phyloP scores from a whole-genome alignment of 2,113 vertebrate species.

The Seriola rivoliana region DNA sequence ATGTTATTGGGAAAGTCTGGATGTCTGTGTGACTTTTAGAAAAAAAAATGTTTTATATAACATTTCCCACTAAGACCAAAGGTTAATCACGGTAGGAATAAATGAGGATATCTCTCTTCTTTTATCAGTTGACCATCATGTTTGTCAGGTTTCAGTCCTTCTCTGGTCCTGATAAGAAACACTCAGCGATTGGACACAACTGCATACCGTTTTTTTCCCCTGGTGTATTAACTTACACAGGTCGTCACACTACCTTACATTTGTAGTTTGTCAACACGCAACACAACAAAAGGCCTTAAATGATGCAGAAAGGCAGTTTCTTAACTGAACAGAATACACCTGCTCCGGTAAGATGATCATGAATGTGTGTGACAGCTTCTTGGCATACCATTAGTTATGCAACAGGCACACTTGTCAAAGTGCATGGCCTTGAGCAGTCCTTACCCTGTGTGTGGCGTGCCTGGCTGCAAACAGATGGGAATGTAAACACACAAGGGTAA shows the following conservation, averaged over 20 bases:
- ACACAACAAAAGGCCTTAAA: background rate
- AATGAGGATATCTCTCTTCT: background rate
- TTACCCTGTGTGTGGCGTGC: constrained; percentile 61
- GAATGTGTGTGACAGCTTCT: constrained; percentile 15
- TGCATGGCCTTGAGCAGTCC: constrained; percentile 51
- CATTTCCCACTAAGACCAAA: background rate
- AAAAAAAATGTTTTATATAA: constrained; percentile 22
- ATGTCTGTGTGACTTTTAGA: background rate
- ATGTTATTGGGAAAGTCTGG: too few relatives aligned
- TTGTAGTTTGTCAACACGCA: background rate
- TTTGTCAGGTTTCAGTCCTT: background rate
- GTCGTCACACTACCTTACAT: background rate
- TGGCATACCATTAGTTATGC: constrained; percentile 42
- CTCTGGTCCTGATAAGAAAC: constrained; percentile 13
- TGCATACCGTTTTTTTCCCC: background rate
- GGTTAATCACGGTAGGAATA: background rate
- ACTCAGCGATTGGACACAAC: background rate
- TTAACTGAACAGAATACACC: constrained; percentile 12
- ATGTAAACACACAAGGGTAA: constrained; percentile 67
- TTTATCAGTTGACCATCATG: constrained; percentile 36
- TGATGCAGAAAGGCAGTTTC: constrained; percentile 24
- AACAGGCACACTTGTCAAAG: constrained; percentile 57
- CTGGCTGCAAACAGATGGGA: constrained; percentile 70
- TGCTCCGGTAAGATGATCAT: constrained; percentile 20
- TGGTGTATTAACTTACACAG: background rate